Evolutionary conservation across 1,140 invertebrate species (phyloP).

Genomic region (Pseudobourletiella spinata): DNA sequence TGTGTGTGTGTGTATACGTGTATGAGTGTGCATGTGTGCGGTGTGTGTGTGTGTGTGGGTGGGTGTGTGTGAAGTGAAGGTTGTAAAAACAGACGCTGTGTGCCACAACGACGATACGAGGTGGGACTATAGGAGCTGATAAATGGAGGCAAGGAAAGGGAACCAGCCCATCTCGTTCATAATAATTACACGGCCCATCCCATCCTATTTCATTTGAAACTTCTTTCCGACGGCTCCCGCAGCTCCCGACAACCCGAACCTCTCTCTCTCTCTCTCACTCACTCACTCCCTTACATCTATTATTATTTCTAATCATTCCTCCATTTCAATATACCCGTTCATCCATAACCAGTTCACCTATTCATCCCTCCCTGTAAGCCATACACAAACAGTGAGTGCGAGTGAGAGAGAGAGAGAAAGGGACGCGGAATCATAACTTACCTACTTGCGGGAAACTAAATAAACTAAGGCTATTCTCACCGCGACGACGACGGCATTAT

Average conservation of each 20-base stretch:
- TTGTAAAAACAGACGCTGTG: too few relatives aligned
- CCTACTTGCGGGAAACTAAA: too few relatives aligned
- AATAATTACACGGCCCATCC: constrained; percentile 31
- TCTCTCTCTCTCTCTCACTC: background rate
- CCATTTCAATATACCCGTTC: background rate
- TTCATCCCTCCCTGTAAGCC: background rate
- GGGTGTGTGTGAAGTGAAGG: too few relatives aligned
- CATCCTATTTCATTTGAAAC: constrained; percentile 30
- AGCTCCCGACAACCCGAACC: constrained; percentile 14
- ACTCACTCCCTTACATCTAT: background rate
- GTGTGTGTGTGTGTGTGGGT: too few relatives aligned
- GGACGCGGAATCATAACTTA: too few relatives aligned
- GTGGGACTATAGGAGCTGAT: constrained; percentile 21
- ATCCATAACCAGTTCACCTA: background rate
- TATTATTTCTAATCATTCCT: background rate
- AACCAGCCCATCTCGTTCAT: constrained; percentile 29
- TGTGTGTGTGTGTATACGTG: too few relatives aligned
- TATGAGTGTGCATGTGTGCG: too few relatives aligned
- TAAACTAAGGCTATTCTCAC: too few relatives aligned
- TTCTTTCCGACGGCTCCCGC: constrained; percentile 20
- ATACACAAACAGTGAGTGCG: background rate
- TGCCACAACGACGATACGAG: background rate
- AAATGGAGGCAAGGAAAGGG: constrained; percentile 14
- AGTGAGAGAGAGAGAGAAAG: background rate
- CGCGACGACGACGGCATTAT: too few relatives aligned